Base-by-base conservation (phyloP, 2,888 invertebrate species). In the Thymelicus lineola region DNA sequence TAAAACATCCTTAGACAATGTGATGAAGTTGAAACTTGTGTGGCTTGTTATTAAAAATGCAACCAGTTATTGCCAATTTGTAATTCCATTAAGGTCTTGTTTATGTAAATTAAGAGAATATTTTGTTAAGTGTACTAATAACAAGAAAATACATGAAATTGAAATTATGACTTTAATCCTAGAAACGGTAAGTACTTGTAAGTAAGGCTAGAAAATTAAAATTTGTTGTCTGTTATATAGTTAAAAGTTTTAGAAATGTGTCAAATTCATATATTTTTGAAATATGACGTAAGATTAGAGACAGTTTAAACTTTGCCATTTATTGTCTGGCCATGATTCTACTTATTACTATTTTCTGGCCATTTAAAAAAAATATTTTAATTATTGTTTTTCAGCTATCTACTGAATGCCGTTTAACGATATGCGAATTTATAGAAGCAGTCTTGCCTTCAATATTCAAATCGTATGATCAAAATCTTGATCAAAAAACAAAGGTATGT, bases 351-450 rank as follows among this genome's bases (percentile, higher is more conserved):
- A 4, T 42, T 42, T 12, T 42, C 12, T 42, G 4, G 42, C 12
- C 4, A 42, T 42, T 42, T 38, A 38, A 38, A 9, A 1, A 38
- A 7, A 9, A 12, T 42, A 42, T 12, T 42, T 12, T 42, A 12
- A 12, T 12, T 12, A 6, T 14, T 55, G 7, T 55, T 72, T 78
- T 87, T 78, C 86, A 95, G 93, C 82, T 95, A 17, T 93, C 91
- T 42, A 82, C 87, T 10, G 95, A 95, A 77, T 88, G 90, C 71
- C 90, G 94, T 17, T 80, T 91, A 61, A 84, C 90, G 4, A 80
- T 95, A 72, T 95, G 95, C 75, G 87, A 90, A 74, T 95, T 95
- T 76, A 88, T 90, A 15, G 95, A 95, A 83, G 87, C 75, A 66
- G 82, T 91, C 46, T 77, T 94, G 46, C 86, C 90, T 1, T 74